A percentile compares a stretch with the other conserved stretches of the same genome.
Conservation (phyloP, 2,797 vertebrate genomes). For the Antrozous pallidus region DNA sequence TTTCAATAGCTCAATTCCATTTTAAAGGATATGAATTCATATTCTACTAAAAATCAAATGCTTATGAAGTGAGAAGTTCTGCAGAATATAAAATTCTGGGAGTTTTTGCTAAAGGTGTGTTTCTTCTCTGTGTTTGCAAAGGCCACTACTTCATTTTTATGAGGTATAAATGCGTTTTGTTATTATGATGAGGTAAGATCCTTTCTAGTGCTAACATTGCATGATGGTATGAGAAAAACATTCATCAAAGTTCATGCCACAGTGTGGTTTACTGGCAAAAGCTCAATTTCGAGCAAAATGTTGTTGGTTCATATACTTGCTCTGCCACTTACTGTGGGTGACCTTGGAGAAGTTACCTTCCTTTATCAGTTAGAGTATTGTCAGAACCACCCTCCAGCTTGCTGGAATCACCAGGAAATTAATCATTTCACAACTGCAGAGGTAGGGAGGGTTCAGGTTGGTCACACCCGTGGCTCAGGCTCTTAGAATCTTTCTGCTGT, state of each 20-base stretch:
- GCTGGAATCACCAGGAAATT: slow-evolving; percentile 25
- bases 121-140: slow-evolving; percentile 16
- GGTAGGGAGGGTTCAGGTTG: not conserved
- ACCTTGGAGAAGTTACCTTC: slow-evolving; percentile 17
- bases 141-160: slow-evolving; percentile 9
- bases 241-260: not conserved
- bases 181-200: not conserved
- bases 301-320: not conserved
- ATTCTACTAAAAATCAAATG: slow-evolving; percentile 38
- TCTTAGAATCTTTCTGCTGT: not conserved
- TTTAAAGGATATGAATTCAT: slow-evolving; percentile 29
- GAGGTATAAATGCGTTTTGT: not conserved
- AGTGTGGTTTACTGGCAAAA: slow-evolving; percentile 23
- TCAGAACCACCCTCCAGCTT: not conserved
- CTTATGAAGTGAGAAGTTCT: not conserved
- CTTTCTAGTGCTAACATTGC: not conserved
- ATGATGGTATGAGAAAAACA: not conserved
- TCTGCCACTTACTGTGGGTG: not conserved
- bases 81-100: slow-evolving; percentile 20
- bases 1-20: slow-evolving; percentile 42
- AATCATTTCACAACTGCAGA: not conserved
- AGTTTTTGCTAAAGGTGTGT: slow-evolving; percentile 9
- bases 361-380: not conserved
- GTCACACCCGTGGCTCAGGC: not conserved
- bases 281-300: not conserved